phyloP scores from a whole-genome alignment of 1,140 invertebrate genomes.

The Subanguina moxae region DNA sequence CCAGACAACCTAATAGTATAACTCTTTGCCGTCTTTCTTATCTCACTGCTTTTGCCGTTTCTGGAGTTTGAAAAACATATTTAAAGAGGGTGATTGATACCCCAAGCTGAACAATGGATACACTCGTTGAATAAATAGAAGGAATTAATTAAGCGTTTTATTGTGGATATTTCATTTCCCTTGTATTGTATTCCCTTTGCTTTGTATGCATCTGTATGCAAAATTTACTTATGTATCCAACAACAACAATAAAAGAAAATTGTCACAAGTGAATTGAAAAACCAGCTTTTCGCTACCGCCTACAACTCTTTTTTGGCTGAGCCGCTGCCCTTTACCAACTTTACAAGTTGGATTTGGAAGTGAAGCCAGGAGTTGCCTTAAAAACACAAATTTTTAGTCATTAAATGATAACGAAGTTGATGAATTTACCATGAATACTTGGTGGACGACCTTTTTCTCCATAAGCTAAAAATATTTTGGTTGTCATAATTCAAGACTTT shows the following conservation, averaged over 20 bases:
- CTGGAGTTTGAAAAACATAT: no score
- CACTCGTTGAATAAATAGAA: no score
- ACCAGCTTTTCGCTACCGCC: neutral
- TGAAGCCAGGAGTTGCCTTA: slow-evolving; percentile 46
- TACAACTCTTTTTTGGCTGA: slow-evolving; percentile 34
- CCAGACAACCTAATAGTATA: neutral
- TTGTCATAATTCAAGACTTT: no score
- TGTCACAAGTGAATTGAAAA: neutral
- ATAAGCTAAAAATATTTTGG: slow-evolving; percentile 50
- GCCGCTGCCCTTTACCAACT: slow-evolving; percentile 38
- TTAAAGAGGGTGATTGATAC: no score
- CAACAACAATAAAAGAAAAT: neutral
- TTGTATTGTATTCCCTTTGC: no score
- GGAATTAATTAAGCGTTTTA: no score
- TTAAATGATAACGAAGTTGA: no score
- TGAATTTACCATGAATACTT: slow-evolving; percentile 60
- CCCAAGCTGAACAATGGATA: no score
- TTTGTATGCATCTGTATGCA: neutral
- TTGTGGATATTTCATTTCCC: no score
- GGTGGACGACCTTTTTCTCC: slow-evolving; percentile 62
- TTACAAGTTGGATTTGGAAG: slow-evolving; percentile 54
- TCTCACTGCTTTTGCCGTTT: neutral
- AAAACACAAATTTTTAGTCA: no score
- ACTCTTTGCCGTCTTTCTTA: neutral
- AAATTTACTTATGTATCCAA: neutral